Base-by-base conservation (phyloP, 2,888 invertebrate species). In the Subacronicta megacephala region DNA sequence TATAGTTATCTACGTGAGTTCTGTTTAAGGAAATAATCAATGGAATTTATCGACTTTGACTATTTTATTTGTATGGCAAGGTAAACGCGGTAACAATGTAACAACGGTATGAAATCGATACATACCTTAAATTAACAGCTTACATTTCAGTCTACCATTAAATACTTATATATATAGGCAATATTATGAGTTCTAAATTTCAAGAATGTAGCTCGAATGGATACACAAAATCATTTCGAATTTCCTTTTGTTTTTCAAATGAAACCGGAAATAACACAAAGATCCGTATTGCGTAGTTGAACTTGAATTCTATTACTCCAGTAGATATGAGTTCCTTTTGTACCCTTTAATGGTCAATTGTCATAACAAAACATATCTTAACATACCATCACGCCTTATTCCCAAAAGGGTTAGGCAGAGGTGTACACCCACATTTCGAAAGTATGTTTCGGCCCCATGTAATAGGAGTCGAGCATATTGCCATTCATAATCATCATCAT, bases 41-140 rank as follows among this genome's bases (percentile, higher is more conserved):
- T 56, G 55, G 58, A 63, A 56, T 72, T 75, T 68, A 75, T 72
- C 52, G 72, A 42, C 17, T 60, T 71, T 44, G 52, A 51, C n/a
- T 66, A 52, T 58, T 67, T 71, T 50, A 59, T 26, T 31, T 35
- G 53, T 41, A 54, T 31, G 50, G 53, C 71, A 70, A 72, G 71
- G 66, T 56, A 29, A 71, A 74, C 71, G 42, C 37, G 47, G 74
- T 69, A 65, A 71, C 18, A 18, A 18, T 2, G 26, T 26, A 31
- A 31, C 74, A 71, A 74, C 52, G 42, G 37, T 53, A 58, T n/a
- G n/a, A n/a, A n/a, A 65, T 65, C 66, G 57, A 55, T 55, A 73
- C 61, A 70, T 70, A 70, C 61, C 61, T 69, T 52, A 64, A 58
- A 70, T 66, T 66, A 66, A 63, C 37, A 33, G 44, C 41, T 45